These are phyloP conservation scores for Sesia bembeciformis DNA, from an alignment of 2,888 invertebrate genomes.

Conservation along the genomic window DNA sequence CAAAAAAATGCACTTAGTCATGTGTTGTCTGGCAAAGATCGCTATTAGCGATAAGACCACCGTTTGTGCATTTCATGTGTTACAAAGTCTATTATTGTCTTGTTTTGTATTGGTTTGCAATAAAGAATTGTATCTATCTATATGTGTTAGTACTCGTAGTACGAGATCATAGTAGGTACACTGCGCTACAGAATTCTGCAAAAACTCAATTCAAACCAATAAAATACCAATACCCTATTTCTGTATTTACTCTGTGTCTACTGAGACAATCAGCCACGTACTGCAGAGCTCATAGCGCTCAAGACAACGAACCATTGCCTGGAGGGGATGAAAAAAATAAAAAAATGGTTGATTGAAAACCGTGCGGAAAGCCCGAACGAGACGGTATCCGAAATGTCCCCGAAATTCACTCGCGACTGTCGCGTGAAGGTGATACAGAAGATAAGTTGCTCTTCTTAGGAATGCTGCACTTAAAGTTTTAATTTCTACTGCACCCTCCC, in stretches of 20 bases:
- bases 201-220: neutral
- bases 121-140: too few relatives aligned
- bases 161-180: too few relatives aligned
- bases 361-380: constrained; percentile 10
- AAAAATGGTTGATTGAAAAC: constrained; percentile 26
- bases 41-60: too few relatives aligned
- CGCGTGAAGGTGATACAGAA: neutral
- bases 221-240: neutral
- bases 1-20: too few relatives aligned
- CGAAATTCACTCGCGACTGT: constrained; percentile 14
- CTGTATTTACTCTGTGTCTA: constrained; percentile 1
- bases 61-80: too few relatives aligned
- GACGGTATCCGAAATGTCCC: constrained; percentile 13
- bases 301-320: constrained; percentile 7
- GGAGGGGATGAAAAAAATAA: constrained; percentile 14
- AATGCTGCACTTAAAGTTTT: neutral
- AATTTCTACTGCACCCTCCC: too few relatives aligned
- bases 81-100: too few relatives aligned
- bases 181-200: too few relatives aligned
- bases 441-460: neutral
- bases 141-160: too few relatives aligned
- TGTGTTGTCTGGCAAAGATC: too few relatives aligned
- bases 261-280: constrained; percentile 2
- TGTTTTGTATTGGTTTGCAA: too few relatives aligned
- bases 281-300: constrained; percentile 1